phyloP scores from a whole-genome alignment of 2,797 vertebrate genomes.

The Anguilla obscura region DNA sequence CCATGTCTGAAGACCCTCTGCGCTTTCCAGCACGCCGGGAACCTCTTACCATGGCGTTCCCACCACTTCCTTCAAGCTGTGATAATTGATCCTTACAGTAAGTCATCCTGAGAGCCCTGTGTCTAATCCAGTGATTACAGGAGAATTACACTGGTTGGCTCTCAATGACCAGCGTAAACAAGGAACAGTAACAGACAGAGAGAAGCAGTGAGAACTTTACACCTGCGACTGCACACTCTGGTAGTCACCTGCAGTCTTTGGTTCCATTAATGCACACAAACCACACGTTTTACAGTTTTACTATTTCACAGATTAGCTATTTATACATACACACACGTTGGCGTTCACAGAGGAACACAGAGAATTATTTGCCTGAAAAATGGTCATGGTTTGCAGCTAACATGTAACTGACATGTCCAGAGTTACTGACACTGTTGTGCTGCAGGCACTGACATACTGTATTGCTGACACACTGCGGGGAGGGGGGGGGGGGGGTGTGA shows the following conservation, averaged over 20 bases:
- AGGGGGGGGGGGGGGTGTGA: not conserved
- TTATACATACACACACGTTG: not conserved
- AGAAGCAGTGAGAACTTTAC: not conserved
- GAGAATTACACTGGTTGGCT: not conserved
- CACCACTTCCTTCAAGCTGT: not conserved
- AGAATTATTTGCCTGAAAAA: not conserved
- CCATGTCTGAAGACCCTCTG: not conserved
- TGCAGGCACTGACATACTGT: not conserved
- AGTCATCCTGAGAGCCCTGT: not conserved
- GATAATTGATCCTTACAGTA: conserved; percentile 18
- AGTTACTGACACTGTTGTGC: not conserved
- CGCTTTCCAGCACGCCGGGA: not conserved
- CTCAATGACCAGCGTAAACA: not conserved
- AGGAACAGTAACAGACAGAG: not conserved
- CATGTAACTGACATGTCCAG: not conserved
- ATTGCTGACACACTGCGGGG: not conserved
- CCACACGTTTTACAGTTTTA: not conserved
- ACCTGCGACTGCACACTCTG: not conserved
- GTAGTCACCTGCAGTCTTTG: not conserved
- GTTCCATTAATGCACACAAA: not conserved
- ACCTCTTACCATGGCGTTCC: not conserved
- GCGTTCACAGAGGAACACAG: not conserved
- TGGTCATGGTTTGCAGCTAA: not conserved
- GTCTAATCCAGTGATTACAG: conserved; percentile 14
- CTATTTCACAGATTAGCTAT: not conserved